These are phyloP conservation scores for Luidia sarsii DNA, from an alignment of 53 echinoderm and acorn worm species.

Conservation along the genomic window DNA sequence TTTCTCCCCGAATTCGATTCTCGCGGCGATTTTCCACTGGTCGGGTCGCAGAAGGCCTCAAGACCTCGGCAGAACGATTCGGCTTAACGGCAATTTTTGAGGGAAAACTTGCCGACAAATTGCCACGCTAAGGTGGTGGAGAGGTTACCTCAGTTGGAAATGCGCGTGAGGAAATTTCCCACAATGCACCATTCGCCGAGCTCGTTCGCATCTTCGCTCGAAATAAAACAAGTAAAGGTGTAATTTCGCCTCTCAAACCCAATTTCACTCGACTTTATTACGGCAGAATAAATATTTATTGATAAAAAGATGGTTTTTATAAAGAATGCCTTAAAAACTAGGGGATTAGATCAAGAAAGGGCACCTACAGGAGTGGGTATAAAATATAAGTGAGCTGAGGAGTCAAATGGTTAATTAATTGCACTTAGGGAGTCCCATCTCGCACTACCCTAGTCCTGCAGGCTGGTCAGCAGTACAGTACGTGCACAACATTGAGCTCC, in stretches of 20 bases:
- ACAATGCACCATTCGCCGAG: conserved; percentile 37
- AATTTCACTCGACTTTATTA: too few species aligned
- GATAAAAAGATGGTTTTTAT: too few species aligned
- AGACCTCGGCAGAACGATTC: neutral
- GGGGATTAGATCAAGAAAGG: too few species aligned
- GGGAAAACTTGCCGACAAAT: conserved; percentile 27
- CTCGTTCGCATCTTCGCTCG: conserved; percentile 33
- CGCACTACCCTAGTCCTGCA: too few species aligned
- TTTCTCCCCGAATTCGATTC: neutral
- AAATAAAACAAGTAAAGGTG: too few species aligned
- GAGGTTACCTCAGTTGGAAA: conserved; percentile 34
- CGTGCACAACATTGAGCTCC: too few species aligned
- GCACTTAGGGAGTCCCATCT: conserved; percentile 42
- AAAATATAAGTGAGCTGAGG: conserved; percentile 17
- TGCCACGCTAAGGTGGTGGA: conserved; percentile 48
- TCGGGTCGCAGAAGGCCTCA: neutral
- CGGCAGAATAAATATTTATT: too few species aligned
- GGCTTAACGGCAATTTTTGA: neutral
- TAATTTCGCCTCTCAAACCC: too few species aligned
- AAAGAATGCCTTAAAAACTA: too few species aligned
- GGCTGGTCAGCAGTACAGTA: too few species aligned
- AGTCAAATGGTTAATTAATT: conserved; percentile 12
- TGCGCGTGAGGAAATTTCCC: conserved; percentile 22
- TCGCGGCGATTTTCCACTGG: neutral
- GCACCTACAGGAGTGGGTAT: neutral